These are phyloP conservation scores for Styela plicata DNA, from an alignment of 23 tunicate species.

Conservation along the genomic window DNA sequence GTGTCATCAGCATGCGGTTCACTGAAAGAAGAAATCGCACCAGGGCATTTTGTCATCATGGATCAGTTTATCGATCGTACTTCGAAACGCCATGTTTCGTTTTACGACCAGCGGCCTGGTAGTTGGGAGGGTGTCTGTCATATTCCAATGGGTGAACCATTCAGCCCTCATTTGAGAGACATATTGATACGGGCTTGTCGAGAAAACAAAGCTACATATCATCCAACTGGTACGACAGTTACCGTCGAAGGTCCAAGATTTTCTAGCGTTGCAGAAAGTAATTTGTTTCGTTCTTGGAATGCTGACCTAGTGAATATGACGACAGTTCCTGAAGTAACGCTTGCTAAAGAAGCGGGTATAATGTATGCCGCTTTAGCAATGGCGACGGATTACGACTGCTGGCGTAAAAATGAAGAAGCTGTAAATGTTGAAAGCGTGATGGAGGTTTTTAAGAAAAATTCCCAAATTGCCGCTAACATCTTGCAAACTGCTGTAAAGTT, in stretches of 20 bases:
- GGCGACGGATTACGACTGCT: slow-evolving; percentile 85
- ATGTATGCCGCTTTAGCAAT: slow-evolving; percentile 53
- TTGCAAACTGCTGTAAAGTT: neutral
- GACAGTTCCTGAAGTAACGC: slow-evolving; percentile 69
- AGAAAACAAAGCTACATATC: slow-evolving; percentile 6
- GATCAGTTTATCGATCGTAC: slow-evolving; percentile 70
- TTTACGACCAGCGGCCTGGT: slow-evolving; percentile 33
- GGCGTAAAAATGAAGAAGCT: slow-evolving; percentile 33
- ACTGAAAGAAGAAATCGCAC: slow-evolving; percentile 43
- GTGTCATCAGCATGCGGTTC: slow-evolving; percentile 80
- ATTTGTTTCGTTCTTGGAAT: slow-evolving; percentile 49
- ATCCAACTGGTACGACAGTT: slow-evolving; percentile 42
- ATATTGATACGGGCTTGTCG: slow-evolving; percentile 37
- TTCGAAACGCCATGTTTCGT: slow-evolving; percentile 35
- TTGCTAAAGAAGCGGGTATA: slow-evolving; percentile 67
- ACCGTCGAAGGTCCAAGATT: slow-evolving; percentile 86
- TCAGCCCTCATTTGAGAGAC: slow-evolving; percentile 6
- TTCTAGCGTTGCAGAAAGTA: slow-evolving; percentile 71
- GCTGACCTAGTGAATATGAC: slow-evolving; percentile 76
- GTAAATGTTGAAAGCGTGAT: slow-evolving; percentile 11
- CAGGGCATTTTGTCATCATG: slow-evolving; percentile 65
- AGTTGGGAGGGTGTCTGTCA: slow-evolving; percentile 47
- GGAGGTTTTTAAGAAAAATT: neutral
- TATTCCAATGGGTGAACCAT: slow-evolving; percentile 45
- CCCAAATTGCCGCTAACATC: neutral